Evolutionary conservation across 2,797 vertebrate species (phyloP), one percentile per base, ranked within the genome.

Genomic region (Sebastes goodei): DNA sequence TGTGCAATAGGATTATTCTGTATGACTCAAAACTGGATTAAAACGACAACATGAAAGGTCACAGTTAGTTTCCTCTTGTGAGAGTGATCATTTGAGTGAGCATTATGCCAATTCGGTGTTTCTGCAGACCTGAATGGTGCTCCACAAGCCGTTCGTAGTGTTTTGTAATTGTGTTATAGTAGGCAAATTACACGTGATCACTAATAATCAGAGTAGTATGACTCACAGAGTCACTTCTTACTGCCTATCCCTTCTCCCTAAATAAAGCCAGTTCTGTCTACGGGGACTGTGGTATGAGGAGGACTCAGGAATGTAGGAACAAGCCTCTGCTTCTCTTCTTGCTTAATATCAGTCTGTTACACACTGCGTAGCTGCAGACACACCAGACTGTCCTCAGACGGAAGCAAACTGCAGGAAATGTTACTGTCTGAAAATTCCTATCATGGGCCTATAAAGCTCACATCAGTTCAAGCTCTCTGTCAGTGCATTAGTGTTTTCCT

Each of bases 291-390:
- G 67, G 56, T 82, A 73, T 82, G 68, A 91, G 64, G 38, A 65
- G 62, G 38, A 65, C 57, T 81, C 71, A 83, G 86, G 91, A 93
- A 92, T 92, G 89, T 65, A 89, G 86, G 74, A 77, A 88, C 81
- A 84, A 82, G 80, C 74, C 74, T 52, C 23, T 72, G 82, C 81
- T 77, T 83, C 69, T 86, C 73, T 85, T 79, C 72, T 80, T 74
- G 70, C 74, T 53, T 80, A 59, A 81, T 42, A 83, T 69, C 57
- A 62, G 80, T 62, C 70, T 75, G 79, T 74, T 69, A 75, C 21
- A 72, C 55, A 38, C 33, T 33, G 46, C 70, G 42, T 74, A 65
- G 53, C 61, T 82, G 12, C 69, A 84, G 46, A 86, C 38, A 52
- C 72, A 85, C 14, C 35, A 82, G 52, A 78, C 33, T 68, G 57